Evolutionary conservation across 1,140 invertebrate species (phyloP).

Genomic region (Drosophila baimaii): DNA sequence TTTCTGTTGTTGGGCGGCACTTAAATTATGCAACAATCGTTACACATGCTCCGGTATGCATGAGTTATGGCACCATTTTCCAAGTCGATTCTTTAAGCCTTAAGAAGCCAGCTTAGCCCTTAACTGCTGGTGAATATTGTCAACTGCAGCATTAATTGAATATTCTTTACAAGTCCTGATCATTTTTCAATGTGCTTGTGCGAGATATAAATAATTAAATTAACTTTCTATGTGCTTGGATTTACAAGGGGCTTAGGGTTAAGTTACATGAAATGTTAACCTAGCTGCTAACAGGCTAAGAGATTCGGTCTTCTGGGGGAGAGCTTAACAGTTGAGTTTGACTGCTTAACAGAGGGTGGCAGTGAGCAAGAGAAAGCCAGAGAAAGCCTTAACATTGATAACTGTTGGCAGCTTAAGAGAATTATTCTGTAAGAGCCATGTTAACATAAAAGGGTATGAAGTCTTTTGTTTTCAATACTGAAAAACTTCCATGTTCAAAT

Average conservation of each 20-base stretch:
- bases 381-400: not conserved
- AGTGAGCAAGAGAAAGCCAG: not conserved
- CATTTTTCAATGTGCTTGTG: slow-evolving; percentile 4
- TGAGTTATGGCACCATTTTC: slow-evolving; percentile 29
- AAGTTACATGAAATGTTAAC: slow-evolving; percentile 1
- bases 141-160: slow-evolving; percentile 44
- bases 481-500: no score
- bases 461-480: slow-evolving; percentile 7
- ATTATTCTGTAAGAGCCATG: not conserved
- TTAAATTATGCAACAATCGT: slow-evolving; percentile 57
- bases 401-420: not conserved
- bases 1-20: slow-evolving; percentile 29
- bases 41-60: slow-evolving; percentile 7
- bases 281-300: slow-evolving; percentile 3
- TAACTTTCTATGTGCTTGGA: not conserved
- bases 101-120: slow-evolving; percentile 2
- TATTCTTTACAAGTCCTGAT: slow-evolving; percentile 21
- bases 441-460: not conserved
- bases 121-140: slow-evolving; percentile 22
- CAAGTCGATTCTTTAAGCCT: slow-evolving; percentile 10
- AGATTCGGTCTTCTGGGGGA: not conserved
- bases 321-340: not conserved
- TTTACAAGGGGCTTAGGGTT: not conserved
- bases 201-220: slow-evolving; percentile 11
- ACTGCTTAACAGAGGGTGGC: not conserved